Percentiles rank a stretch among this genome's conserved stretches.
phyloP scores from a whole-genome alignment of 2,113 vertebrate species.

The Nipponia nippon region DNA sequence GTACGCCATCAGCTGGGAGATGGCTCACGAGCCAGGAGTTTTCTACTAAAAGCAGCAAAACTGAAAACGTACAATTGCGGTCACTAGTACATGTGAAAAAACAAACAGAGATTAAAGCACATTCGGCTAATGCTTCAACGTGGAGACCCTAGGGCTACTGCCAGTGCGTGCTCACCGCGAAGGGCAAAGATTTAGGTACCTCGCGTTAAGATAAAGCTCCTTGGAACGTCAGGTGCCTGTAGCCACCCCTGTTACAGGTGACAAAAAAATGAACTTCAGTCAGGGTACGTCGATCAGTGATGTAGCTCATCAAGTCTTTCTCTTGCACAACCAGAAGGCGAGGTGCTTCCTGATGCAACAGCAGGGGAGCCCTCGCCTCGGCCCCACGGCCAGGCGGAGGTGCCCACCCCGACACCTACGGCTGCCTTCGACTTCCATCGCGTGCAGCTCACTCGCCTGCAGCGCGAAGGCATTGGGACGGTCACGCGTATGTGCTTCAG shows the following conservation, averaged over 20 bases:
- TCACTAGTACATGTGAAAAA: neutral
- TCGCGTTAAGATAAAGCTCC: neutral
- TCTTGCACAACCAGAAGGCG: neutral
- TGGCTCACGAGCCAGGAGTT: neutral
- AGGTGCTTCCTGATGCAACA: neutral
- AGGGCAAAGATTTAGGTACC: neutral
- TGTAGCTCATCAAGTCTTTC: neutral
- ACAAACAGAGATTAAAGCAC: neutral
- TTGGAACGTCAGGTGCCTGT: fast-evolving
- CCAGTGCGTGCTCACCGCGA: fast-evolving
- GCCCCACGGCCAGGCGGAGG: neutral
- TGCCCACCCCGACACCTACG: neutral
- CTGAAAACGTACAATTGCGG: neutral
- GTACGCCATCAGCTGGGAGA: neutral
- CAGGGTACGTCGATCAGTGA: neutral
- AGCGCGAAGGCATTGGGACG: fast-evolving
- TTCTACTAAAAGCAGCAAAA: neutral
- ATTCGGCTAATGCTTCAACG: neutral
- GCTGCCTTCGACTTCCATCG: neutral
- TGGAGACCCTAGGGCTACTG: neutral
- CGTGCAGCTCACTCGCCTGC: fast-evolving
- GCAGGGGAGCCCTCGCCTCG: neutral
- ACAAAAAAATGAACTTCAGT: neutral
- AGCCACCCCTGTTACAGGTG: neutral
- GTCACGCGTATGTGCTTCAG: fast-evolving